phyloP scores from a whole-genome alignment of 30 jellyfish, hydroid and myxozoan species.

The Pseudorhiza aurosa region DNA sequence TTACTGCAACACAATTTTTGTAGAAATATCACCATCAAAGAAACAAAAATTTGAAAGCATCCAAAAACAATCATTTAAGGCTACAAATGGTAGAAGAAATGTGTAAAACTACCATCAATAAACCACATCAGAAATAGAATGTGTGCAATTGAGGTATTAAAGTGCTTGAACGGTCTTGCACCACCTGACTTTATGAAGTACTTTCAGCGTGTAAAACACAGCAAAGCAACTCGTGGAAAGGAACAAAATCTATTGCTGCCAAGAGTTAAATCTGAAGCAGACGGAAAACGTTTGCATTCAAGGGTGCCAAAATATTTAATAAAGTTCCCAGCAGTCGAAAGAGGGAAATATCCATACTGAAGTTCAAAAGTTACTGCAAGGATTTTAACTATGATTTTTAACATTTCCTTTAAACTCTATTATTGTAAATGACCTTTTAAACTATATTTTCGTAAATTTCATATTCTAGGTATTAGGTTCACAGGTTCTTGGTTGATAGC shows the following conservation, averaged over 20 bases:
- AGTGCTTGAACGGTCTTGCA: too few species aligned
- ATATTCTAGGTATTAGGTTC: too few species aligned
- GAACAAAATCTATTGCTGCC: not conserved
- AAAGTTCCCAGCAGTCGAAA: not conserved
- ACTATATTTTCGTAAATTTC: too few species aligned
- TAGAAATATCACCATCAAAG: conserved; percentile 36
- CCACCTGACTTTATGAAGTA: conserved; percentile 32
- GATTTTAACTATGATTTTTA: conserved; percentile 17
- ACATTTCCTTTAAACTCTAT: not conserved
- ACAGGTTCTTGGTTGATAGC: too few species aligned
- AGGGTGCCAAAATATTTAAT: not conserved
- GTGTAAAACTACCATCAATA: conserved; percentile 35
- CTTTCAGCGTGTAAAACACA: conserved; percentile 28
- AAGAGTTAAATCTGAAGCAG: conserved; percentile 4
- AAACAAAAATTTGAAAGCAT: conserved; percentile 5
- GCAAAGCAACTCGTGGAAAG: too few species aligned
- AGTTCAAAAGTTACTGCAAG: conserved; percentile 1
- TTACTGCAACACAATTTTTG: conserved; percentile 21
- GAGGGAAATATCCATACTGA: not conserved
- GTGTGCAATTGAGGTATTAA: conserved; percentile 32
- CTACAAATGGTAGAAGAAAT: not conserved
- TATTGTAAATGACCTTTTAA: too few species aligned
- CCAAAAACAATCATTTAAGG: too few species aligned
- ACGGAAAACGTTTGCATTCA: not conserved
- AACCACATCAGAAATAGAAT: conserved; percentile 32